Evolutionary conservation across 2,888 invertebrate genomes (phyloP), one percentile per base, ranked within the genome.

Genomic region (Mesorhabditis sp.): DNA sequence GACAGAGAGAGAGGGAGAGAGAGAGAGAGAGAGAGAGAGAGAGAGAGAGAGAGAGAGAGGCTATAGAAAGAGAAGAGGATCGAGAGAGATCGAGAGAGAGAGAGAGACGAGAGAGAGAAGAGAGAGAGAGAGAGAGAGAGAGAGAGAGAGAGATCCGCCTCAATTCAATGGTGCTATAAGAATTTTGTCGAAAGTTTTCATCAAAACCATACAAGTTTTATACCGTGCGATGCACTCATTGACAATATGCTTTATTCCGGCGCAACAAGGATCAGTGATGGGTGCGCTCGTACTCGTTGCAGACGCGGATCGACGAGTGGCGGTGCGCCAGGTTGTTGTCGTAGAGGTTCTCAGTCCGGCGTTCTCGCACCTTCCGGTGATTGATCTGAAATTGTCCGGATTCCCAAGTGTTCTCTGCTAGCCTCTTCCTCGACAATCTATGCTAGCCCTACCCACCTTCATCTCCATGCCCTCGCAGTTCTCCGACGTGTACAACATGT

Each of bases 401-500:
- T 28, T 28, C 28, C 28, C 28, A 28, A 28, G 28, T 28, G 28
- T 28, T 28, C 28, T 28, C 28, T 28, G 28, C 28, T 28, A 28
- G 28, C 28, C 28, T 28, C 28, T 28, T 28, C 28, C 28, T 28
- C 28, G 2, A 28, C 28, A 28, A 28, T 28, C 28, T 28, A 28
- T 28, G 28, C 28, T 28, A 28, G 28, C 28, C 28, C 28, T n/a
- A 2, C 28, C 58, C 58, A 50, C 58, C 2, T 50, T 50, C 7
- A 50, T 13, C 58, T 50, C 58, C 58, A 50, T 50, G 58, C 58
- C 58, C 10, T 50, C 58, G n/a, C 58, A 50, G n/a, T 50, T 50
- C 58, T 50, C 58, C 58, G 58, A 50, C 10, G 58, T 50, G 58
- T 13, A 50, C 58, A 50, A 50, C 58, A 50, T 50, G 58, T 50